Base-by-base conservation (phyloP, 2,797 vertebrate genomes). In the Lepus oiostolus region DNA sequence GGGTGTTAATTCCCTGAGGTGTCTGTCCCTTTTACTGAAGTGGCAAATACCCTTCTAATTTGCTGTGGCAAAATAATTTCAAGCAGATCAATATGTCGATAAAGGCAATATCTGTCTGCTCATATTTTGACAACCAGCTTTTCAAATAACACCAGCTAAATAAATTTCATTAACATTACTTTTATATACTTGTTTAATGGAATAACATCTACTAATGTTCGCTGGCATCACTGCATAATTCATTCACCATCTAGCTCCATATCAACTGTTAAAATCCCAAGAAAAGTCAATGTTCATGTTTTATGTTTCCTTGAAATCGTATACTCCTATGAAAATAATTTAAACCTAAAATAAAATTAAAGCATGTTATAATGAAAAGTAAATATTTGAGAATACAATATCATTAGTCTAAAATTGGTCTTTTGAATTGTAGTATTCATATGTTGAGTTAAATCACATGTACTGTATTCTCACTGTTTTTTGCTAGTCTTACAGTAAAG, bases 321-420 rank as follows among this genome's bases (percentile, higher is more conserved):
- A 50, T 19, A 54, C 54, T 91, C 28, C 32, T 50, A 60, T 52
- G 28, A 65, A 93, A 62, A 70, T 67, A 87, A 91, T 79, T 95
- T 95, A 58, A 71, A 26, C 68, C 42, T 42, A 3, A 28, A 90
- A 80, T 50, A 85, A 93, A 96, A 93, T 28, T 35, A 95, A 94
- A 93, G 32, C 71, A 58, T 58, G 9, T 65, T 65, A 65, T 21
- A 26, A 17, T 60, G 13, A 60, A 30, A 47, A 62, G 9, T 60
- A 85, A 63, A 77, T 94, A 94, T 88, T 50, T 54, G 38, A 32
- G 19, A 35, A 42, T 60, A 77, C 63, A 74, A 50, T 91, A 32
- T 6, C n/a, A 76, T 52, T 0, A 58, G 4, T 70, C 11, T 58
- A 52, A n/a, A 87, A n/a, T 68, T 63, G 86, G 24, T 7, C 2